phyloP scores from a whole-genome alignment of 92 coral and sea anemone genomes.

The Pocillopora meandrina region DNA sequence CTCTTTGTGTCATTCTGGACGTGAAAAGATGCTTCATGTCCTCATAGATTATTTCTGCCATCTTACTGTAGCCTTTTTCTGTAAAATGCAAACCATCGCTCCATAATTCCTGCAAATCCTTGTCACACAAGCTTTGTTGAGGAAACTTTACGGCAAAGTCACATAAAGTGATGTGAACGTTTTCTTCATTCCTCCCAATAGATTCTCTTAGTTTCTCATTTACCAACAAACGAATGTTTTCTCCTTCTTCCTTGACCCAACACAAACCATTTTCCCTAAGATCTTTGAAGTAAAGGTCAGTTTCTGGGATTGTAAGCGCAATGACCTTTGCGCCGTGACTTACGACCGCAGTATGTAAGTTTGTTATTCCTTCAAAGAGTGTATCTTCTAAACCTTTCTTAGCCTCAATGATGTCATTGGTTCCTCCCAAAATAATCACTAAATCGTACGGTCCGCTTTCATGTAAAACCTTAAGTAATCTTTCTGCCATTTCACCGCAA shows the following conservation, averaged over 20 bases:
- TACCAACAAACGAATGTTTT: slow-evolving; percentile 59
- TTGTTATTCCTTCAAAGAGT: slow-evolving; percentile 53
- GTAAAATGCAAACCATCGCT: slow-evolving; percentile 83
- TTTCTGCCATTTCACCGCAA: slow-evolving; percentile 58
- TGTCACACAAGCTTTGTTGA: slow-evolving; percentile 50
- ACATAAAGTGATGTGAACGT: slow-evolving; percentile 42
- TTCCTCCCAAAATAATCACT: slow-evolving; percentile 80
- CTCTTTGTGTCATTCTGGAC: background rate
- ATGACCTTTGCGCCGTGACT: slow-evolving; percentile 58
- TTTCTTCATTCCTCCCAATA: slow-evolving; percentile 23
- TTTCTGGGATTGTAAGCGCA: slow-evolving; percentile 79
- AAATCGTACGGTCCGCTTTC: slow-evolving; percentile 60
- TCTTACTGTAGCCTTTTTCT: slow-evolving; percentile 76
- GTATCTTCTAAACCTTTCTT: slow-evolving; percentile 59
- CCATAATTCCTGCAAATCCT: slow-evolving; percentile 71
- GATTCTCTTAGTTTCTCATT: slow-evolving; percentile 64
- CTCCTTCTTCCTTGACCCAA: slow-evolving; percentile 75
- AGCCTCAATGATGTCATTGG: slow-evolving; percentile 73
- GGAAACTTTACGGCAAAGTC: slow-evolving; percentile 70
- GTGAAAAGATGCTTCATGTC: slow-evolving; percentile 47
- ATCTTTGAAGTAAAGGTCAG: slow-evolving; percentile 64
- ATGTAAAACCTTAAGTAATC: slow-evolving; percentile 54
- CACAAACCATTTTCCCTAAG: slow-evolving; percentile 60
- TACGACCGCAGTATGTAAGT: slow-evolving; percentile 47
- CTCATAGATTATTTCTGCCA: slow-evolving; percentile 79